Evolutionary conservation across 1,140 invertebrate species (phyloP), one percentile per base, ranked within the genome.

Genomic region (Catajapyx aquilonaris): DNA sequence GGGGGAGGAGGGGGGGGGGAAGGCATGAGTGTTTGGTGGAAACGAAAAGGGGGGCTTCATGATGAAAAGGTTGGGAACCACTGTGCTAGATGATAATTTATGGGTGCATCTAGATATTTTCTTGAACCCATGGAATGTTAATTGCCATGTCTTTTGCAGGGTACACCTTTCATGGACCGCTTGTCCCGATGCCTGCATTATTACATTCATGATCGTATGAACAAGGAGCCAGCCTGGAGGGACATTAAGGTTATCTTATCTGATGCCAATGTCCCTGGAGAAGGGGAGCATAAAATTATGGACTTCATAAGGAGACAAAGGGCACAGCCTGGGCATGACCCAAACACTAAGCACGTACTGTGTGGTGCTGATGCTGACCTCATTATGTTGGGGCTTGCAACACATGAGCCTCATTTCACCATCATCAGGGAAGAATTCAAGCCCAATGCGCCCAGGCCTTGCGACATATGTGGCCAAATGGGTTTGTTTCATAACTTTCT

Each of bases 211-310:
- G 80, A 95, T 41, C 64, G 81, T 49, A 62, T 97, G 40, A 96
- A 94, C 52, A 93, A 68, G 58, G 84, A 97, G 60, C 83, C 90
- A 19, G 91, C 86, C 1, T 98, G 94, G 94, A 76, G 73, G 50
- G 73, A 77, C 25, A 77, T 98, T 37, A 90, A 93, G 59, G 81
- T 97, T 1, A 91, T 98, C 47, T 64, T 98, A 11, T 97, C 91
- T 9, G 94, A 98, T 65, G 93, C 95, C 1, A 98, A 94, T 68
- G 88, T 91, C 5, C 93, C 93, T 10, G 93, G 93, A 15, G 93
- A 98, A 64, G 93, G 93, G 16, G 93, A 98, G 60, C 93, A 98
- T 52, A 98, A 97, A 62, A 97, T 98, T 46, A 97, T 97, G 93
- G 91, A 98, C 60, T 98, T 75, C 56, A 94, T 98, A 45, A 66